Evolutionary conservation across 2,888 invertebrate species (phyloP).

Genomic region (Rhingia campestris): DNA sequence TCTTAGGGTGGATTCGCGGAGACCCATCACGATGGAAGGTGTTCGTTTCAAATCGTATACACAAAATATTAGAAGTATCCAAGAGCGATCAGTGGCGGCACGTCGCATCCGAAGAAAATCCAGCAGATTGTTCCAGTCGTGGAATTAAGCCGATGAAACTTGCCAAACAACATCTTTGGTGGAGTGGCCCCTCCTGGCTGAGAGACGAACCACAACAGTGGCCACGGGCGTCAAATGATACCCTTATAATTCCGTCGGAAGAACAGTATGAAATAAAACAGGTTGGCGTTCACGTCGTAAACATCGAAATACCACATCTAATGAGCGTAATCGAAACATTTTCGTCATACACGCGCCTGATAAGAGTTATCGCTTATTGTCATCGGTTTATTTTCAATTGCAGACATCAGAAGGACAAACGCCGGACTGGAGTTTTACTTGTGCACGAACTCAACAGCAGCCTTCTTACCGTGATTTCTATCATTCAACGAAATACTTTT

Average conservation of each 20-base stretch:
- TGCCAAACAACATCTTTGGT: constrained; percentile 10
- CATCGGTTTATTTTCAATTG: constrained; percentile 18
- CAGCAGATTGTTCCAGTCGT: constrained; percentile 33
- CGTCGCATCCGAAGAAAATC: constrained; percentile 19
- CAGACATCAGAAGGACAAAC: background rate
- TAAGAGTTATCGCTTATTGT: constrained; percentile 1
- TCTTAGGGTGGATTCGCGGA: constrained; percentile 33
- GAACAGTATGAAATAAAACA: background rate
- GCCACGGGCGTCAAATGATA: constrained; percentile 14
- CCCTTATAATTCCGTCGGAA: background rate
- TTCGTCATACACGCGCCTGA: background rate
- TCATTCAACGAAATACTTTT: background rate
- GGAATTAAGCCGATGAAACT: constrained; percentile 21
- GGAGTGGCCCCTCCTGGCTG: constrained; percentile 36
- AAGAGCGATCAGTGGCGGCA: constrained; percentile 36
- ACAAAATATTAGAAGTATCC: constrained; percentile 11
- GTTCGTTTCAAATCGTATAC: constrained; percentile 36
- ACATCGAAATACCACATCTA: background rate
- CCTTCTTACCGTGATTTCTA: background rate
- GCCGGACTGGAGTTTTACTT: background rate
- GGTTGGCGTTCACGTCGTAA: background rate
- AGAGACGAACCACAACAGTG: constrained; percentile 4
- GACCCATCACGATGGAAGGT: constrained; percentile 21
- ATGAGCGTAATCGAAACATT: background rate
- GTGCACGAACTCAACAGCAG: background rate